Conservation (phyloP, 2,113 vertebrate species). For the Protobothrops mucrosquamatus region DNA sequence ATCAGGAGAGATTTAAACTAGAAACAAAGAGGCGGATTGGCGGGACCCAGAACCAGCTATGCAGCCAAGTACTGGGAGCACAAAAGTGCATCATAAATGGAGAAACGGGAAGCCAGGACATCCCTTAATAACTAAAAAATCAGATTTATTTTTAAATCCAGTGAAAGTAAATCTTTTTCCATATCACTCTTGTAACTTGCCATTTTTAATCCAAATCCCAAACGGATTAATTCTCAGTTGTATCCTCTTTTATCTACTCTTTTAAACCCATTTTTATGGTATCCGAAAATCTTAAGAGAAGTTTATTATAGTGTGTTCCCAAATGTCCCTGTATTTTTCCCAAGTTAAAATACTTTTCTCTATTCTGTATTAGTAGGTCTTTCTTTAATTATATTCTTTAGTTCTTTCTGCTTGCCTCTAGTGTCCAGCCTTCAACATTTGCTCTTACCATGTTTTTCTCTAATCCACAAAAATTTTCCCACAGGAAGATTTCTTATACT, state of each 20-base stretch:
- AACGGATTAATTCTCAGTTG: neutral
- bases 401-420: neutral
- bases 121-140: neutral
- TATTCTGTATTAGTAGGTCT: neutral
- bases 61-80: neutral
- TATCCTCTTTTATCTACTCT: neutral
- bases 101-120: neutral
- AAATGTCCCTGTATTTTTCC: neutral
- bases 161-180: neutral
- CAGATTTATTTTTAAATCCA: neutral
- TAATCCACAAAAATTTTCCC: neutral
- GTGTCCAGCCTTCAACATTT: neutral
- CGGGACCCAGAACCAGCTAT: neutral
- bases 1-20: neutral
- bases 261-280: neutral
- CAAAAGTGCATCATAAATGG: neutral
- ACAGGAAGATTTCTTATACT: neutral
- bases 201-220: neutral
- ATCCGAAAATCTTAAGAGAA: neutral
- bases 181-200: neutral
- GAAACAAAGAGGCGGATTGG: neutral
- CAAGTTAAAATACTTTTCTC: neutral
- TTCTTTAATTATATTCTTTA: neutral
- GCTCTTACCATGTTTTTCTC: neutral
- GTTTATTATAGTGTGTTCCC: neutral